These are phyloP conservation scores for Platyrinchus mystaceus DNA, from an alignment of 2,797 vertebrate genomes.

Conservation along the genomic window DNA sequence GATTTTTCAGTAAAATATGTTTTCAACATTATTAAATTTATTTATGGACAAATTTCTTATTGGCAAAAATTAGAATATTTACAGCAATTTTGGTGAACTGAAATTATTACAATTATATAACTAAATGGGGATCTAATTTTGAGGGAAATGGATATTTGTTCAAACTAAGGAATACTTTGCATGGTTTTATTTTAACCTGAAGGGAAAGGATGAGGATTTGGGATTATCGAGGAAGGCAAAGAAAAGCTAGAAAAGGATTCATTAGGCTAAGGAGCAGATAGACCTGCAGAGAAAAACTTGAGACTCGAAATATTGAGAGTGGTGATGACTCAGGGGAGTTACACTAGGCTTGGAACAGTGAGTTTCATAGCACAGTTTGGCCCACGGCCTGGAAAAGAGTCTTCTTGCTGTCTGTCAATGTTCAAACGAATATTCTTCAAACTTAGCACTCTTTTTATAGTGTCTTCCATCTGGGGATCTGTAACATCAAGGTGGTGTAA, in stretches of 20 bases:
- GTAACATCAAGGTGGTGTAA: neutral
- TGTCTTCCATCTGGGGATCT: neutral
- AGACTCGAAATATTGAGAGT: neutral
- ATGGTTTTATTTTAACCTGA: neutral
- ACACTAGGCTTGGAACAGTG: neutral
- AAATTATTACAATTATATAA: neutral
- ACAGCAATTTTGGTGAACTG: neutral
- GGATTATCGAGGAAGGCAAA: neutral
- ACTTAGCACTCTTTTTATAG: conserved; percentile 15
- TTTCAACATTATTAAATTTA: neutral
- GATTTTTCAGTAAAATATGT: neutral
- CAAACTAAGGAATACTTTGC: neutral
- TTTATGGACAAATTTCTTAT: neutral
- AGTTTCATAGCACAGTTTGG: conserved; percentile 8
- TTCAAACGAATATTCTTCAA: conserved; percentile 22
- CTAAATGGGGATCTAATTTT: neutral
- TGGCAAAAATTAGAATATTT: neutral
- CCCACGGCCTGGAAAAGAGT: neutral
- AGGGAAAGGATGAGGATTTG: neutral
- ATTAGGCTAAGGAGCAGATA: neutral
- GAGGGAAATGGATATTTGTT: neutral
- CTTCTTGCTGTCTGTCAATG: conserved; percentile 26
- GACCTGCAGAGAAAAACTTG: neutral
- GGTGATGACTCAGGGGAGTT: conserved; percentile 6
- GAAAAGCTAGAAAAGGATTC: neutral